A percentile compares a stretch with the other conserved stretches of the same genome.
Conservation (phyloP, 1,140 invertebrate genomes). For the Drosophila pseudoananassae region DNA sequence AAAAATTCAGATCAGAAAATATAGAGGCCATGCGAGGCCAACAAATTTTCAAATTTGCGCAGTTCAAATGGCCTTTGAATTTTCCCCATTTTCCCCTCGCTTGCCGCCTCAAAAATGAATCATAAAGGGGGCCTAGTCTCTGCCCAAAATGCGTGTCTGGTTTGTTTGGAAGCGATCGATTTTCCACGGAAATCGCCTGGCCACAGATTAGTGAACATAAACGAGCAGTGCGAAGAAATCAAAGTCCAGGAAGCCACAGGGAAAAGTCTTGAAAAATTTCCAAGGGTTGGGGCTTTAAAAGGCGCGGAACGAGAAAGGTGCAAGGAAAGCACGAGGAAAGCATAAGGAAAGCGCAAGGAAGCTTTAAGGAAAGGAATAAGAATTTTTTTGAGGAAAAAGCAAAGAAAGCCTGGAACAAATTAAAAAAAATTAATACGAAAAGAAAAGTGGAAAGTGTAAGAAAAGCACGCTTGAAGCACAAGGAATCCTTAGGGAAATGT, state of each 20-base stretch:
- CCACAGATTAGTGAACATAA: conserved; percentile 25
- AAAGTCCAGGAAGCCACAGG: conserved; percentile 31
- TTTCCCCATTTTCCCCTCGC: conserved; percentile 25
- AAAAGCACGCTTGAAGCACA: too few relatives aligned
- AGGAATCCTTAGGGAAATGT: too few relatives aligned
- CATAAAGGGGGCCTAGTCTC: conserved; percentile 3
- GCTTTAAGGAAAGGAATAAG: too few relatives aligned
- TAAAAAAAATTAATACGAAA: too few relatives aligned
- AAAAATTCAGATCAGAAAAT: background rate
- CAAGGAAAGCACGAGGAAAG: background rate
- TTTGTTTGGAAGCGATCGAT: background rate
- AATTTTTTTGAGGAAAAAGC: too few relatives aligned
- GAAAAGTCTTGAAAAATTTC: conserved; percentile 2
- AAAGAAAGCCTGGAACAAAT: too few relatives aligned
- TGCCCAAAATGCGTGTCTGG: conserved; percentile 14
- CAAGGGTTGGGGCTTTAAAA: background rate
- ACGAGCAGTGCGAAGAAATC: conserved; percentile 13
- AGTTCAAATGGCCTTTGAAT: conserved; percentile 54
- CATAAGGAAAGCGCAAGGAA: too few relatives aligned
- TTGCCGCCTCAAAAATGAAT: too few relatives aligned
- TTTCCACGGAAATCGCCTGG: conserved; percentile 24
- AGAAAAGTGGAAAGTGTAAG: too few relatives aligned
- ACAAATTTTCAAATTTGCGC: conserved; percentile 60
- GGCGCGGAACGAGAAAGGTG: background rate
- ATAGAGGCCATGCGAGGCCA: conserved; percentile 15